Base-by-base conservation (phyloP, 2,113 vertebrate genomes). In the Menura novaehollandiae region DNA sequence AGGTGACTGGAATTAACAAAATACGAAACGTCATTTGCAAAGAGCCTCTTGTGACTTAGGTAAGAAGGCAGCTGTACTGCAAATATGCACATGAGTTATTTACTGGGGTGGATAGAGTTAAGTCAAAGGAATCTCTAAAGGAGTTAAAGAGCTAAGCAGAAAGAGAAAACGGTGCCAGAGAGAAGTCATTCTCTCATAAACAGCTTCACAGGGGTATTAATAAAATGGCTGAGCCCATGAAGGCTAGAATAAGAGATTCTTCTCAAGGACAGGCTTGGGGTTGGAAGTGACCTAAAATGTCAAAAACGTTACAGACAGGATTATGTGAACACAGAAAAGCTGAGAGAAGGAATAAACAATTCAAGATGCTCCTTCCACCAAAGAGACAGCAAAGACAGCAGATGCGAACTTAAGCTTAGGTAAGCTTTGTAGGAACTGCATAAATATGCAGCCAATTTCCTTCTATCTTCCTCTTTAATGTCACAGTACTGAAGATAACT, bases 401-500 rank as follows among this genome's bases (percentile, higher is more conserved):
- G 96, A 96, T 96, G 95, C 84, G 82, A 92, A 89, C 93, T 94
- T 91, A 52, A 96, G 94, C 96, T 97, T 97, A 96, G 95, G 95
- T 96, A 95, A 96, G 94, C 94, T 96, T 92, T 89, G 91, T 78
- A 81, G 60, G 58, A 94, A 69, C 64, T 95, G 68, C 89, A 89
- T 89, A 95, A 95, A 92, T 92, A 96, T 67, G 89, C 91, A 86
- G 79, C 63, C 83, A 71, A 9, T 95, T 96, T 93, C 86, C 72
- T 92, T 92, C 85, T 88, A 17, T 43, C 86, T 93, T 46, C 72
- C 64, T 83, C 63, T 86, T 46, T 83, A 91, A 49, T 84, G 86
- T 86, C 91, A 81, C 30, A 3, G 76, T 63, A 63, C 72, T 71
- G 68, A 85, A 83, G 85, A 66, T n/a, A 94, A 84, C 75, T 74